Conservation (phyloP, 2,113 vertebrate genomes). For the Castor canadensis region DNA sequence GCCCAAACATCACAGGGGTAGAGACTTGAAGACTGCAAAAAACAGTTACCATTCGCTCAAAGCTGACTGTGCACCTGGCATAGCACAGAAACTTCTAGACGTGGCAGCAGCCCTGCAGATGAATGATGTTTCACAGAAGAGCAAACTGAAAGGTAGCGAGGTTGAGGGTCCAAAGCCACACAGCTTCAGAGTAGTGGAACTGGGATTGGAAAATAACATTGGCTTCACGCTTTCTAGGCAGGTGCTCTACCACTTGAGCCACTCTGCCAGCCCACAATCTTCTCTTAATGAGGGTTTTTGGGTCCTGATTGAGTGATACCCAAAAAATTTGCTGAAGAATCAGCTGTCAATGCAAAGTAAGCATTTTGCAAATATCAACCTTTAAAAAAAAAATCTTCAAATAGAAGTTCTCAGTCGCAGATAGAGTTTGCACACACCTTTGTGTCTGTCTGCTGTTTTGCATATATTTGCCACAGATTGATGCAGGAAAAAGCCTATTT, state of each 20-base stretch:
- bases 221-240: too few relatives aligned
- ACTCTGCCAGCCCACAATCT: too few relatives aligned
- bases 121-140: not conserved
- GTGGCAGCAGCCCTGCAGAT: not conserved
- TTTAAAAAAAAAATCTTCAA: constrained; percentile 43
- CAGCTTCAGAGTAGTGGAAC: not conserved
- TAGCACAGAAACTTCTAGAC: not conserved
- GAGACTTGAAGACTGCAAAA: not conserved
- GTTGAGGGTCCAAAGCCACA: not conserved
- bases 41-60: not conserved
- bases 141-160: not conserved
- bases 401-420: not conserved
- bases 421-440: not conserved
- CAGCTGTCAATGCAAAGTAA: not conserved
- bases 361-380: not conserved
- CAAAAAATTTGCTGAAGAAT: not conserved
- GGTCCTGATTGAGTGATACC: not conserved
- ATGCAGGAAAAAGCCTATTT: not conserved
- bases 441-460: not conserved
- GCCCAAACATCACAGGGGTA: accelerated
- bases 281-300: not conserved
- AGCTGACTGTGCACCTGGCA: not conserved
- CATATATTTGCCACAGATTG: not conserved
- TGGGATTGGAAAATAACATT: not conserved
- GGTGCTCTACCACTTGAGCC: too few relatives aligned